Percentiles rank a stretch among this genome's conserved stretches.
Conservation (phyloP, 2,888 invertebrate species). For the Abrostola tripartita region DNA sequence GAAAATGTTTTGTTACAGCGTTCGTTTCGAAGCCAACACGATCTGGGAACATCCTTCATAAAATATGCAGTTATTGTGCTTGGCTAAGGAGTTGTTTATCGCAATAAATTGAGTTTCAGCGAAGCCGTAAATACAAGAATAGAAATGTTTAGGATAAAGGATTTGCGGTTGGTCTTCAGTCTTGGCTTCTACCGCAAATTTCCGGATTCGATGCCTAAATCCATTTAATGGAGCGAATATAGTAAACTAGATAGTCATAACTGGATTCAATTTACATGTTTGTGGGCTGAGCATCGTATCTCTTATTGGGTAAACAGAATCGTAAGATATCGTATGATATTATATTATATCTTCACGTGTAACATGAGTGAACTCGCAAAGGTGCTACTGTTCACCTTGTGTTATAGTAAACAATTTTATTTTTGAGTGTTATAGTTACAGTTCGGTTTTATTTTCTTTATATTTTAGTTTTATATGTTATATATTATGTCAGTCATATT, state of each 20-base stretch:
- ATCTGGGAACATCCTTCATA: constrained; percentile 32
- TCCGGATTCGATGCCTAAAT: constrained; percentile 42
- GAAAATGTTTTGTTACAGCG: neutral
- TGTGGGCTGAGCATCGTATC: constrained; percentile 6
- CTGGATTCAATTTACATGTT: constrained; percentile 18
- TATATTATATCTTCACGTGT: too few relatives aligned
- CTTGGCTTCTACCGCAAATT: constrained; percentile 49
- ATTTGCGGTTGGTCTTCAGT: constrained; percentile 39
- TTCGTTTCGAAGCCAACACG: constrained; percentile 4
- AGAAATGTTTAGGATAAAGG: constrained; percentile 47
- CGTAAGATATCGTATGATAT: neutral
- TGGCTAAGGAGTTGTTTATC: constrained; percentile 45
- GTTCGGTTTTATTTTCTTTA: too few relatives aligned
- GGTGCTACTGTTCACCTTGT: too few relatives aligned
- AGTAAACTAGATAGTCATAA: constrained; percentile 23
- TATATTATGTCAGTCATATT: too few relatives aligned
- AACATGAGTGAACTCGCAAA: too few relatives aligned
- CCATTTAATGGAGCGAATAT: constrained; percentile 22
- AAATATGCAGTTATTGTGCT: constrained; percentile 45
- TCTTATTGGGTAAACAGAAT: neutral
- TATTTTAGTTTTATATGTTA: too few relatives aligned
- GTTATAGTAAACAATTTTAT: too few relatives aligned
- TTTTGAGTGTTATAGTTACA: too few relatives aligned
- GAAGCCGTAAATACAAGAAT: constrained; percentile 46
- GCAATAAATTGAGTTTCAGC: constrained; percentile 45